Conservation (phyloP, 2,113 vertebrate species). For the Haemorhous mexicanus region DNA sequence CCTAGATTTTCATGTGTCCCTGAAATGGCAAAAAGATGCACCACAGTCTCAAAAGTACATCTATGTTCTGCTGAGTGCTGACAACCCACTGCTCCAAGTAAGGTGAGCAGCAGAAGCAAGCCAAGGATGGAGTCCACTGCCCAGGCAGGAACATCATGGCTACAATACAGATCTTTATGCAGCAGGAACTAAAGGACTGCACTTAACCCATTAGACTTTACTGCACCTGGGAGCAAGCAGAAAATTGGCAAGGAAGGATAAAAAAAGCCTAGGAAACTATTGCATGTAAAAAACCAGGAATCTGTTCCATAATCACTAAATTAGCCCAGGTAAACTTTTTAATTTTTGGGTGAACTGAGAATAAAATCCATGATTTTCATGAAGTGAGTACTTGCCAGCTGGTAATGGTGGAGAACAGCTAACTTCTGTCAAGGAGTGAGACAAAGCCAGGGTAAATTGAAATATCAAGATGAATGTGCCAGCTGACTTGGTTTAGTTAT, state of each 20-base stretch:
- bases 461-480: background rate
- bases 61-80: background rate
- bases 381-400: background rate
- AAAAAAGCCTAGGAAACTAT: background rate
- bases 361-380: background rate
- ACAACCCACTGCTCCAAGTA: background rate
- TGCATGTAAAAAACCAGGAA: background rate
- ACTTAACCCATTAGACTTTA: background rate
- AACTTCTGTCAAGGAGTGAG: background rate
- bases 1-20: background rate
- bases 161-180: accelerated
- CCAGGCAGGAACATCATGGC: background rate
- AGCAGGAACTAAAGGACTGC: background rate
- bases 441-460: background rate
- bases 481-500: slow-evolving; percentile 2
- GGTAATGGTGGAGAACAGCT: background rate
- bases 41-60: background rate
- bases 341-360: background rate
- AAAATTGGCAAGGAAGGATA: background rate
- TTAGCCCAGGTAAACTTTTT: background rate
- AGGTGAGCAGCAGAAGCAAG: background rate
- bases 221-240: background rate
- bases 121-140: background rate
- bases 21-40: background rate
- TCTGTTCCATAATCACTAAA: background rate